Evolutionary conservation across 2,888 invertebrate genomes (phyloP), one percentile per base, ranked within the genome.

Genomic region (Ferrisia virgata): DNA sequence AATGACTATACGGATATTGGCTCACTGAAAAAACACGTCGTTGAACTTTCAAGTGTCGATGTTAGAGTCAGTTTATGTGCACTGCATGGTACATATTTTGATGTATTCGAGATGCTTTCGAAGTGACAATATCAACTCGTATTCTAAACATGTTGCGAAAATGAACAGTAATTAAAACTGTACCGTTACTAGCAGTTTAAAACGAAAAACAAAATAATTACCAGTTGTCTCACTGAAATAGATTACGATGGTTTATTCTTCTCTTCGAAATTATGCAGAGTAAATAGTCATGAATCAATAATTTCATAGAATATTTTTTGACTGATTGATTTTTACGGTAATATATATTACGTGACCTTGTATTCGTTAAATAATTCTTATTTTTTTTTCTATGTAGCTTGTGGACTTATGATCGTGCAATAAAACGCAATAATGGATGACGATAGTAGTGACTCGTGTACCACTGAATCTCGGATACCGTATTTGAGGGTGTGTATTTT

Each of bases 401-500:
- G 11, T 8, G 11, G 13, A 13, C 28, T 11, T 25, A 4, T 64
- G 58, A 25, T 28, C 58, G 2, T 6, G 28, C 13, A 25, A 64
- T 9, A 28, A n/a, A n/a, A 18, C 11, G 18, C 25, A 11, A n/a
- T 15, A n/a, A 82, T 82, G 82, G 82, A 82, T 39, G 82, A 82
- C 28, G 82, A 82, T 2, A 82, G 82, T 43, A 76, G 69, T 25
- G 82, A 82, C 69, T 82, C 82, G 22, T 72, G 43, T 15, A 36
- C n/a, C n/a, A n/a, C 25, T 18, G 82, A 82, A 25, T 64, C 72
- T 4, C 39, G 82, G 43, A 82, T 82, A 11, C 82, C 82, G 3
- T 82, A 82, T 43, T 82, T 82, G 22, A 36, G 82, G 72, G 82
- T 82, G 39, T 72, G 82, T 72, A 31, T 18, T 18, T 40, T 79